phyloP scores from a whole-genome alignment of 2,888 invertebrate species.

The Schizaphis graminum region DNA sequence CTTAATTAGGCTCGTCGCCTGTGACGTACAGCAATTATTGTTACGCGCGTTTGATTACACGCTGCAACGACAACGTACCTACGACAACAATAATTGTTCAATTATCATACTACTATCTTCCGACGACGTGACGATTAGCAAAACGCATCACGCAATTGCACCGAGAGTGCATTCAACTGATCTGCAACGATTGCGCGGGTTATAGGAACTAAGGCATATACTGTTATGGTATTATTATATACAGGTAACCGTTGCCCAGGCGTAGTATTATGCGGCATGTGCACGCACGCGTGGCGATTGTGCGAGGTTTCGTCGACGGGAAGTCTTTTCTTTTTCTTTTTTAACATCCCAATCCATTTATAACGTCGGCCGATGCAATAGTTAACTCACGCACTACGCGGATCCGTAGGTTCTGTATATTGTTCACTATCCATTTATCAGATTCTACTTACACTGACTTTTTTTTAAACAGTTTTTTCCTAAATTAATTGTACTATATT shows the following conservation, averaged over 20 bases:
- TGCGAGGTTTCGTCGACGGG: background rate
- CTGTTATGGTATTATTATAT: background rate
- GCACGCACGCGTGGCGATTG: background rate
- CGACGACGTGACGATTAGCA: background rate
- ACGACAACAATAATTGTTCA: background rate
- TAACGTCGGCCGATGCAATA: background rate
- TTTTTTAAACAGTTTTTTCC: background rate
- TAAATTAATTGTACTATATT: background rate
- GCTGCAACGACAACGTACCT: background rate
- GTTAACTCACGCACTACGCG: background rate
- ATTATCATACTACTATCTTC: background rate
- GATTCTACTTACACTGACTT: background rate
- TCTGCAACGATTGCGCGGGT: background rate
- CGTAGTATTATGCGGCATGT: background rate
- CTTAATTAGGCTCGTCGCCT: slow-evolving; percentile 5
- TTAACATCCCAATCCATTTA: background rate
- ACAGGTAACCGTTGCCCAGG: background rate
- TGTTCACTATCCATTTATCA: background rate
- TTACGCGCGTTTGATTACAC: background rate
- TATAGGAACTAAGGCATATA: background rate
- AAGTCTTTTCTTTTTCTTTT: background rate
- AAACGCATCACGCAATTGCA: slow-evolving; percentile 1
- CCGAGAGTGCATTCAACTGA: slow-evolving; percentile 11
- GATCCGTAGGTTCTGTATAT: background rate
- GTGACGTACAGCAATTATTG: background rate